Percentiles rank a stretch among this genome's conserved stretches.
These are phyloP conservation scores for Bombus fervidus DNA, from an alignment of 1,140 invertebrate species.

Conservation along the genomic window DNA sequence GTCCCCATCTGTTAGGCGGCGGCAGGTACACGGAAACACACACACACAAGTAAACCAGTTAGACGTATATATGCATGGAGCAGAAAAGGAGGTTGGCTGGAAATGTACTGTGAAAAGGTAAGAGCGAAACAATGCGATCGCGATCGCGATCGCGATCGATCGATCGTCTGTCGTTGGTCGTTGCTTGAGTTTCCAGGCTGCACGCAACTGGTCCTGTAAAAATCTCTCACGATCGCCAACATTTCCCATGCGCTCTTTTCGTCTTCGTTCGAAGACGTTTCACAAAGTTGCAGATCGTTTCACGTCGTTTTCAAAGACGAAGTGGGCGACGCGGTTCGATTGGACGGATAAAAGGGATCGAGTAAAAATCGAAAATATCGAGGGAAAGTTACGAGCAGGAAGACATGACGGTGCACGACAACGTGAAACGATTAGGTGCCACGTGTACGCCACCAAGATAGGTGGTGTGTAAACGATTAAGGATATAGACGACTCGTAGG, in stretches of 20 bases:
- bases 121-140: conserved; percentile 28
- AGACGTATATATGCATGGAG: conserved; percentile 56
- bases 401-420: conserved; percentile 4
- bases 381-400: conserved; percentile 10
- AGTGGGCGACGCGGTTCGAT: too few species aligned
- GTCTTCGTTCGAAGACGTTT: background rate
- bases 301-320: too few species aligned
- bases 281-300: too few species aligned
- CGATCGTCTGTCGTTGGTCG: background rate
- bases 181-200: background rate
- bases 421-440: background rate
- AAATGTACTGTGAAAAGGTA: conserved; percentile 1
- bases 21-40: conserved; percentile 70
- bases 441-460: conserved; percentile 2
- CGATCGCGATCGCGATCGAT: conserved; percentile 8
- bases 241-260: background rate
- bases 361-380: background rate
- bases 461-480: background rate
- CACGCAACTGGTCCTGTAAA: conserved; percentile 5
- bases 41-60: conserved; percentile 71
- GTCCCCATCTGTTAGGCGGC: conserved; percentile 81
- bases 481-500: background rate
- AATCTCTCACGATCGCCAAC: conserved; percentile 25
- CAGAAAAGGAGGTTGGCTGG: conserved; percentile 12
- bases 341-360: background rate